Evolutionary conservation across 2,113 vertebrate species (phyloP).

Genomic region (Dipodomys stephensi): DNA sequence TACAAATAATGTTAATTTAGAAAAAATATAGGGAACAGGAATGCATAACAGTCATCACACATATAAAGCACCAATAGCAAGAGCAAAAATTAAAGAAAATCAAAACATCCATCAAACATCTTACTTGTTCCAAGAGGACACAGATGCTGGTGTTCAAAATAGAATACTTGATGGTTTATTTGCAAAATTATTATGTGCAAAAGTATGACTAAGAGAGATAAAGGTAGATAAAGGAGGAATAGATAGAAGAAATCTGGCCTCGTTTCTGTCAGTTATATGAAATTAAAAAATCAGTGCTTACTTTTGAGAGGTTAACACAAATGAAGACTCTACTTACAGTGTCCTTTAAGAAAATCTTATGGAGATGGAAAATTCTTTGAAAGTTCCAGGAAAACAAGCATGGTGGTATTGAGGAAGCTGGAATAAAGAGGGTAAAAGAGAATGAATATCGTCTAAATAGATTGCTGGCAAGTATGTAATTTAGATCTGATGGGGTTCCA

Average conservation of each 20-base stretch:
- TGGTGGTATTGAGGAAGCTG: neutral
- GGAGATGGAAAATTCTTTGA: conserved; percentile 15
- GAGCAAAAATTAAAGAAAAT: conserved; percentile 26
- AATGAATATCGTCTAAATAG: too few species aligned
- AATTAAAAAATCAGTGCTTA: conserved; percentile 10
- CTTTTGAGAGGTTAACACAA: neutral
- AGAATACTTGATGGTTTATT: conserved; percentile 56
- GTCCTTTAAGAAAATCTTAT: neutral
- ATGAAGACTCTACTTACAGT: neutral
- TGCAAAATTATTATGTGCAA: conserved; percentile 42
- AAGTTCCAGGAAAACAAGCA: neutral
- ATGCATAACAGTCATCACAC: neutral
- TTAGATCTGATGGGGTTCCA: neutral
- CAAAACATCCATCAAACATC: neutral
- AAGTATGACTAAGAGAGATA: neutral
- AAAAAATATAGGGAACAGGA: conserved; percentile 14
- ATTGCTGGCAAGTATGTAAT: neutral
- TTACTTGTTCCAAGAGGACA: conserved; percentile 58
- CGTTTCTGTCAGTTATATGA: neutral
- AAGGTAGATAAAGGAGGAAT: neutral
- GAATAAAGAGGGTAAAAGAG: too few species aligned
- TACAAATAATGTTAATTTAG: neutral
- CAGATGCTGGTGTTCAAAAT: conserved; percentile 55
- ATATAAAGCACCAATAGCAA: neutral
- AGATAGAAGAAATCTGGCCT: neutral